phyloP scores from a whole-genome alignment of 37 sponge, comb jelly and placozoan genomes.

The Diacarnus erythraeanus region DNA sequence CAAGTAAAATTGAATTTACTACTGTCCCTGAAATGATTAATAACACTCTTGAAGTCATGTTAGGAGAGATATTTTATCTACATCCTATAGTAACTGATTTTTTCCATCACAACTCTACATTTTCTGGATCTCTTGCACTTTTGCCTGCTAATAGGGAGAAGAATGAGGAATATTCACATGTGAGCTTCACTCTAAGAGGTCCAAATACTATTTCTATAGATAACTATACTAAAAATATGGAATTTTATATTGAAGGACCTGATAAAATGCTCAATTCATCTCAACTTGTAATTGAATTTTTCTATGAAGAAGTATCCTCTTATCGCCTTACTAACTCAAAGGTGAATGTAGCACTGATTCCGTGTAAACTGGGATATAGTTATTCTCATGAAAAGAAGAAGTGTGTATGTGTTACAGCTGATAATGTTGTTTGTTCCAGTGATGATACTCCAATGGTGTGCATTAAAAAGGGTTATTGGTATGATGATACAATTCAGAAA shows the following conservation, averaged over 20 bases:
- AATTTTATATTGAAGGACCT: not conserved
- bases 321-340: not conserved
- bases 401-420: not conserved
- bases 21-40: not conserved
- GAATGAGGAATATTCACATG: too few species aligned
- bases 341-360: not conserved
- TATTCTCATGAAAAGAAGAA: not conserved
- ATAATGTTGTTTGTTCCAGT: not conserved
- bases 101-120: too few species aligned
- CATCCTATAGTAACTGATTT: too few species aligned
- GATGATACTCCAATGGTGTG: not conserved
- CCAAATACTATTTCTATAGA: not conserved
- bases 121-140: too few species aligned
- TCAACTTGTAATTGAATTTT: not conserved
- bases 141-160: too few species aligned
- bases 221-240: not conserved
- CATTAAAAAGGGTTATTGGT: slow-evolving; percentile 6
- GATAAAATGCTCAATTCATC: not conserved
- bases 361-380: not conserved
- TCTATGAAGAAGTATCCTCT: not conserved
- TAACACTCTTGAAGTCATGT: not conserved
- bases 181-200: not conserved
- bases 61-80: too few species aligned
- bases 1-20: not conserved
- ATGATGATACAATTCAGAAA: not conserved